Evolutionary conservation across 2,888 invertebrate species (phyloP).

Genomic region (Calameuta pallipes): DNA sequence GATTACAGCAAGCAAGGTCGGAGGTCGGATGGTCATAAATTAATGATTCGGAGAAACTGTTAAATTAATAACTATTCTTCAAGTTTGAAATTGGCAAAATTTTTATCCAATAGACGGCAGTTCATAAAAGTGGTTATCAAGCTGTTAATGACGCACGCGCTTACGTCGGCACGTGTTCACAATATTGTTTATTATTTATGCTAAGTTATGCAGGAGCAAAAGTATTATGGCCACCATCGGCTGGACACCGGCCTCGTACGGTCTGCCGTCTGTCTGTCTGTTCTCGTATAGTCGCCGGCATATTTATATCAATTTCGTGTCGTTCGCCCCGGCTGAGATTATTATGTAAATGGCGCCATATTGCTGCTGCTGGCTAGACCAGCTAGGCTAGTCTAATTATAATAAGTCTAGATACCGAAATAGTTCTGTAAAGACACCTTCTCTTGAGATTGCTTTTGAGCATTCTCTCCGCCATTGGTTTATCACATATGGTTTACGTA

Average conservation of each 20-base stretch:
- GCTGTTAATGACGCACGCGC: constrained; percentile 56
- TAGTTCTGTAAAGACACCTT: constrained; percentile 19
- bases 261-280: constrained; percentile 57
- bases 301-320: constrained; percentile 66
- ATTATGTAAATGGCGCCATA: constrained; percentile 58
- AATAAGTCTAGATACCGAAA: constrained; percentile 21
- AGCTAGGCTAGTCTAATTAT: constrained; percentile 18
- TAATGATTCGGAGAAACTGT: not conserved
- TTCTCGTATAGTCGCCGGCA: constrained; percentile 46
- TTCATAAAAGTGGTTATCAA: not conserved
- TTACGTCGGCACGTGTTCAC: constrained; percentile 59
- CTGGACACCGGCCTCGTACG: constrained; percentile 51
- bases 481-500: not conserved
- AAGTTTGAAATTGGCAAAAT: not conserved
- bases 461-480: not conserved
- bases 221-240: constrained; percentile 22
- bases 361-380: constrained; percentile 6
- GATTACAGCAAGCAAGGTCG: not conserved
- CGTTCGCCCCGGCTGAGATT: constrained; percentile 56
- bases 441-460: not conserved
- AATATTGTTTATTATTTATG: constrained; percentile 66
- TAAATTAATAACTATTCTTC: not conserved
- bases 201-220: constrained; percentile 61
- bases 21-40: not conserved
- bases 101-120: not conserved